Evolutionary conservation across 2,113 vertebrate genomes (phyloP).

Genomic region (Phocoena sinus): DNA sequence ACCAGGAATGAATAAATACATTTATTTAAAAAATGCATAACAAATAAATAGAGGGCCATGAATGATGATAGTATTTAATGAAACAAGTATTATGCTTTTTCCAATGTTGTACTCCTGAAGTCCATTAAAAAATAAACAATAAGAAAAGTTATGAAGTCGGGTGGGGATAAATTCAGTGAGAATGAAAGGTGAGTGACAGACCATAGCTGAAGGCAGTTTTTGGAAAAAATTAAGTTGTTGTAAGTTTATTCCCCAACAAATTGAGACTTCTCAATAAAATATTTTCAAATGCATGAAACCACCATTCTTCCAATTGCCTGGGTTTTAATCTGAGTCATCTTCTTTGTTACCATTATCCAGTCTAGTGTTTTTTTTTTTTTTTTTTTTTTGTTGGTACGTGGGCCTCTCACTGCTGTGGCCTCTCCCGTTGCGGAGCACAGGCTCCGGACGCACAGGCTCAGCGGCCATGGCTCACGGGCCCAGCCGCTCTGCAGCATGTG

Average conservation of each 20-base stretch:
- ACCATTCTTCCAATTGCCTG: not conserved
- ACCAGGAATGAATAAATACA: too few species aligned
- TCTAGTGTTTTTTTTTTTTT: not conserved
- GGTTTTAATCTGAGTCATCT: not conserved
- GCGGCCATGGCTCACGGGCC: too few species aligned
- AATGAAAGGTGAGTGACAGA: not conserved
- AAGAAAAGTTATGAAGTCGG: not conserved
- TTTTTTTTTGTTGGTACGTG: too few species aligned
- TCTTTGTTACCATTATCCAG: not conserved
- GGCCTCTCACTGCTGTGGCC: too few species aligned
- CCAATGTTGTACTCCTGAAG: not conserved
- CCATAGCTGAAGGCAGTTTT: not conserved
- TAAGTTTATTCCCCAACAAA: not conserved
- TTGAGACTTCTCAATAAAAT: constrained; percentile 6
- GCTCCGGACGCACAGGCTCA: too few species aligned
- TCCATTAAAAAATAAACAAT: not conserved
- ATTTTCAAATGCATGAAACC: not conserved
- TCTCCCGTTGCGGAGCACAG: too few species aligned
- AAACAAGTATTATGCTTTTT: not conserved
- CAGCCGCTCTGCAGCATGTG: too few species aligned
- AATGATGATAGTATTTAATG: not conserved
- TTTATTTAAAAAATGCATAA: too few species aligned
- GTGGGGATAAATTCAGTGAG: not conserved
- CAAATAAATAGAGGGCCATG: not conserved
- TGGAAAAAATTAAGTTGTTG: not conserved